A percentile compares a stretch with the other conserved stretches of the same genome.
phyloP scores from a whole-genome alignment of 2,888 invertebrate species.

The Drosophila greeni region DNA sequence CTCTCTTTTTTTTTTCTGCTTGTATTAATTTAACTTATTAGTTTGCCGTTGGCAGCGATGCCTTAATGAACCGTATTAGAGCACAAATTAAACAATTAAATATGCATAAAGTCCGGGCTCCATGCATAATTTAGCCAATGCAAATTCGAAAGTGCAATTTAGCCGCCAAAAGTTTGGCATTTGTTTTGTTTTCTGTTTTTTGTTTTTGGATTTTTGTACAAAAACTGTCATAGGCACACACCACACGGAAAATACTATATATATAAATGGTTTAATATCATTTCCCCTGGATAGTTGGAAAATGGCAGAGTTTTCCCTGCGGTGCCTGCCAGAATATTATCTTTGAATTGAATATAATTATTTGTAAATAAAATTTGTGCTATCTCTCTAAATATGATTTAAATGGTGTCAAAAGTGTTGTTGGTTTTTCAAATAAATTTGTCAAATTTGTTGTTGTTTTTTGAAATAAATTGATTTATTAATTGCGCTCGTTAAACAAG shows the following conservation, averaged over 20 bases:
- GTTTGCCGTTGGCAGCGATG: conserved; percentile 9
- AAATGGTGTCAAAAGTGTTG: not conserved
- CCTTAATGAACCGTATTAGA: conserved; percentile 52
- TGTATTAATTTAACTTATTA: conserved; percentile 4
- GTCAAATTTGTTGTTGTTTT: not conserved
- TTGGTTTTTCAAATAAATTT: not conserved
- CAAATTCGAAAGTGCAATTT: conserved; percentile 21
- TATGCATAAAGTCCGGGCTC: conserved; percentile 50
- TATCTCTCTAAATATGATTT: not conserved
- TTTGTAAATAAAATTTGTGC: not conserved
- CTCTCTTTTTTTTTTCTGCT: not conserved
- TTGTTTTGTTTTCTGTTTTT: conserved; percentile 11
- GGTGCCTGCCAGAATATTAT: not conserved
- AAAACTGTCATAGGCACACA: conserved; percentile 28
- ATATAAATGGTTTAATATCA: conserved; percentile 10
- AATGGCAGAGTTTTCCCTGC: conserved; percentile 1
- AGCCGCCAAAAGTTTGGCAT: conserved; percentile 12
- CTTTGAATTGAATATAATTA: not conserved
- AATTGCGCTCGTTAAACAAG: conserved; percentile 14
- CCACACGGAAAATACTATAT: conserved; percentile 8
- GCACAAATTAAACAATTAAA: conserved; percentile 61
- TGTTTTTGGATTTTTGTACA: not conserved
- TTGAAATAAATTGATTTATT: conserved; percentile 2
- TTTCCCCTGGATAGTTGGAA: conserved; percentile 10
- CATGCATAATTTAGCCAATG: conserved; percentile 46